phyloP scores from a whole-genome alignment of 2,797 vertebrate genomes.

The Gymnothorax reevesii region DNA sequence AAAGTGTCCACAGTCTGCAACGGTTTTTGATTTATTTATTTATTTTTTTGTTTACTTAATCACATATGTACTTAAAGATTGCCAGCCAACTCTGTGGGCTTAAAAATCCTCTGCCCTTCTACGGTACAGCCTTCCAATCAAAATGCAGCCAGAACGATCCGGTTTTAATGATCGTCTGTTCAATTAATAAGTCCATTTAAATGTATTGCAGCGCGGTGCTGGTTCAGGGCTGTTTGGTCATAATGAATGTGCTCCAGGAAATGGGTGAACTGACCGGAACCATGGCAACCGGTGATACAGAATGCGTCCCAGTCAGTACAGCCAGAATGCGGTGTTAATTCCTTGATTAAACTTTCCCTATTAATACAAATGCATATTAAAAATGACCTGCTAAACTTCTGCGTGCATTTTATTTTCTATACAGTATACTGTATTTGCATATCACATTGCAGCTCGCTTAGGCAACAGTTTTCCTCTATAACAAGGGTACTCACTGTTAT shows the following conservation, averaged over 20 bases:
- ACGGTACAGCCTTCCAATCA: background rate
- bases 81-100: background rate
- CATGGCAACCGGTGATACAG: background rate
- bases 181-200: background rate
- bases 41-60: background rate
- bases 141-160: background rate
- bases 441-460: background rate
- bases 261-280: background rate
- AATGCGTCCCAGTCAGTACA: background rate
- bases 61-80: background rate
- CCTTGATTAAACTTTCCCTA: background rate
- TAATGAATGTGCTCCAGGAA: background rate
- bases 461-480: background rate
- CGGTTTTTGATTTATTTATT: background rate
- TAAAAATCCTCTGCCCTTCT: background rate
- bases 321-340: too few species aligned
- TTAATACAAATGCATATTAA: background rate
- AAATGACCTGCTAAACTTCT: background rate
- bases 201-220: background rate
- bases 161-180: background rate
- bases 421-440: background rate
- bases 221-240: background rate
- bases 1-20: background rate
- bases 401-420: background rate
- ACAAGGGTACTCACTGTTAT: too few species aligned